Evolutionary conservation across 2,888 invertebrate genomes (phyloP).

Genomic region (Megalurothrips usitatus): DNA sequence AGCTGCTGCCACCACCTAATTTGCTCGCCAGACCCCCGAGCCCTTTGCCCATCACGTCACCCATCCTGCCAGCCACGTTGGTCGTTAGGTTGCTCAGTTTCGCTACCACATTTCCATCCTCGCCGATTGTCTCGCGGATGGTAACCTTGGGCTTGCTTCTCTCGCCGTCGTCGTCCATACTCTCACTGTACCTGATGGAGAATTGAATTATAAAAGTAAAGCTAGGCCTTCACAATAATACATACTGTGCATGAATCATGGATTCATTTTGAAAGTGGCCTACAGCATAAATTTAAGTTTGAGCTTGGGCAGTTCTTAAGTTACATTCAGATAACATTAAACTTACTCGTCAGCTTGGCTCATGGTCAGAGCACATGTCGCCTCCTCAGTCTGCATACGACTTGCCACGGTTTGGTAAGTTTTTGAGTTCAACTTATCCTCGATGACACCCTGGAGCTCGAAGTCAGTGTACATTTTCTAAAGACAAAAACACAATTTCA

Average conservation of each 20-base stretch:
- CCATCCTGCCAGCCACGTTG: slow-evolving; percentile 81
- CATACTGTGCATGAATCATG: too few relatives aligned
- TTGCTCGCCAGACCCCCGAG: slow-evolving; percentile 80
- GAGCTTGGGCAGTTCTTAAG: too few relatives aligned
- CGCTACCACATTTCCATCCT: slow-evolving; percentile 67
- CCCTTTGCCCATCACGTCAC: slow-evolving; percentile 85
- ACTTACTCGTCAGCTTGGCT: slow-evolving; percentile 53
- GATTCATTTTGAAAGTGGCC: too few relatives aligned
- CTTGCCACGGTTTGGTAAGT: slow-evolving; percentile 87
- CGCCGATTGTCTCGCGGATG: slow-evolving; percentile 59
- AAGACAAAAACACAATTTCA: slow-evolving; percentile 35
- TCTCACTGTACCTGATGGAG: slow-evolving; percentile 43
- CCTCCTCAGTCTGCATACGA: slow-evolving; percentile 95
- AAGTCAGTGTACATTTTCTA: slow-evolving; percentile 99
- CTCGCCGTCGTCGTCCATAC: slow-evolving; percentile 55
- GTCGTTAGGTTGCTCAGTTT: slow-evolving; percentile 76
- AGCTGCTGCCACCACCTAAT: slow-evolving; percentile 72
- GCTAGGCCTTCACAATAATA: too few relatives aligned
- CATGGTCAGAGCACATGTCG: slow-evolving; percentile 82
- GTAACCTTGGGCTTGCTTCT: slow-evolving; percentile 57
- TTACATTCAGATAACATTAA: background rate
- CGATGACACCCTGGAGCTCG: slow-evolving; percentile 97
- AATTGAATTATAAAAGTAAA: background rate
- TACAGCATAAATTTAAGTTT: too few relatives aligned
- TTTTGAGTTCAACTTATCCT: slow-evolving; percentile 94